These are phyloP conservation scores for Emydoidea blandingii DNA, from an alignment of 2,797 vertebrate species.

Conservation along the genomic window DNA sequence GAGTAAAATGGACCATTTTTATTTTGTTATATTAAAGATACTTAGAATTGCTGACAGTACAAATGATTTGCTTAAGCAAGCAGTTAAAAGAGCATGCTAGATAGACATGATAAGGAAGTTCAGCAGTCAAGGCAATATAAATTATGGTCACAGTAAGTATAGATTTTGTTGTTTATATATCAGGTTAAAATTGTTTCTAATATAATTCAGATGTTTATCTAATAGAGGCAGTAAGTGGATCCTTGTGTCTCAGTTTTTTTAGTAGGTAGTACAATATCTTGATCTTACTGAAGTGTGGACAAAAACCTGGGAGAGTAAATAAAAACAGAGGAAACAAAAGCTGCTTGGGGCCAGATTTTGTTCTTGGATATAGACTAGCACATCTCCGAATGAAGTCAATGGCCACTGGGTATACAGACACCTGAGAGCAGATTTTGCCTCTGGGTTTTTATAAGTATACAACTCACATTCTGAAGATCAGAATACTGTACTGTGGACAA, in stretches of 20 bases:
- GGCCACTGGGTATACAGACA: rapidly evolving
- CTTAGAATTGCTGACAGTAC: not conserved
- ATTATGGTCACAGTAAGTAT: not conserved
- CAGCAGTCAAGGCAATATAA: rapidly evolving
- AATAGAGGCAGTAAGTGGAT: not conserved
- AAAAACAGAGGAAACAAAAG: not conserved
- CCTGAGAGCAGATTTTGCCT: not conserved
- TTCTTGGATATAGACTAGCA: not conserved
- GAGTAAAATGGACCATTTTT: not conserved
- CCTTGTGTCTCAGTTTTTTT: not conserved
- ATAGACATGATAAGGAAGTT: not conserved
- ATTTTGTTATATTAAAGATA: not conserved
- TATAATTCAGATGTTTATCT: not conserved
- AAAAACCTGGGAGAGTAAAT: not conserved
- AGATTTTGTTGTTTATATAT: not conserved
- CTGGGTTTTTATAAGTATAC: not conserved
- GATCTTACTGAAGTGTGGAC: too few species aligned
- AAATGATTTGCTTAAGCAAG: not conserved
- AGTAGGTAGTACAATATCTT: too few species aligned
- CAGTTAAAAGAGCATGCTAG: not conserved
- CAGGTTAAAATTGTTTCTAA: not conserved
- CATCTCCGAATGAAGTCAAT: not conserved
- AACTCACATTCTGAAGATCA: not conserved
- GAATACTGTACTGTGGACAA: not conserved
- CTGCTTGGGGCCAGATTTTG: not conserved